Conservation (phyloP, 2,888 invertebrate genomes). For the Lepidochitona cinerea region DNA sequence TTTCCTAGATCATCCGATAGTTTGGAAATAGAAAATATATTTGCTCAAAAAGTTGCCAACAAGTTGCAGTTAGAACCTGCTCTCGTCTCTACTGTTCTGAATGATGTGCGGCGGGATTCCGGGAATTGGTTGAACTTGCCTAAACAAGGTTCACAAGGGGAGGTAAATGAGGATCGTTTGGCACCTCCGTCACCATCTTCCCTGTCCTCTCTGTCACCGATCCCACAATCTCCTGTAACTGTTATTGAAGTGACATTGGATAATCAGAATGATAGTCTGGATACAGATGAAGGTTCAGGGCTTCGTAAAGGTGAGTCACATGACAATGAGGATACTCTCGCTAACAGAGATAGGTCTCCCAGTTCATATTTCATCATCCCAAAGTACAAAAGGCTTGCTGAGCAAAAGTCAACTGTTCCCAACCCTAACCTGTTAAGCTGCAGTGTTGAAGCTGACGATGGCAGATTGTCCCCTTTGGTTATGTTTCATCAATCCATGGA, state of each 20-base stretch:
- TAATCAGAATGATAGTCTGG: conserved; percentile 59
- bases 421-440: not conserved
- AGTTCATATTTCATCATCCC: not conserved
- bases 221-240: conserved; percentile 50
- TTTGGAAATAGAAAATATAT: conserved; percentile 54
- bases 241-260: conserved; percentile 63
- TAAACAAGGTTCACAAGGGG: not conserved
- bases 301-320: not conserved
- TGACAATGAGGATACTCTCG: not conserved
- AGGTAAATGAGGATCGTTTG: not conserved
- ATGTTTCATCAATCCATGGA: conserved; percentile 3
- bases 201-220: conserved; percentile 16
- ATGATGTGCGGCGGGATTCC: conserved; percentile 30
- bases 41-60: conserved; percentile 12
- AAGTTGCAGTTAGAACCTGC: conserved; percentile 35
- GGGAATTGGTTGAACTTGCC: not conserved
- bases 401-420: not conserved
- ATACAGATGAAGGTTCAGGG: conserved; percentile 40
- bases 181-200: conserved; percentile 42
- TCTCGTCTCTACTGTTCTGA: conserved; percentile 42
- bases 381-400: not conserved
- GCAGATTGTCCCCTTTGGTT: conserved; percentile 32
- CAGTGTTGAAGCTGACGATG: conserved; percentile 34
- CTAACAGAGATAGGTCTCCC: not conserved
- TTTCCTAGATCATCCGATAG: conserved; percentile 36